Conservation (phyloP, 2,888 invertebrate genomes). For the Ichneumon xanthorius region DNA sequence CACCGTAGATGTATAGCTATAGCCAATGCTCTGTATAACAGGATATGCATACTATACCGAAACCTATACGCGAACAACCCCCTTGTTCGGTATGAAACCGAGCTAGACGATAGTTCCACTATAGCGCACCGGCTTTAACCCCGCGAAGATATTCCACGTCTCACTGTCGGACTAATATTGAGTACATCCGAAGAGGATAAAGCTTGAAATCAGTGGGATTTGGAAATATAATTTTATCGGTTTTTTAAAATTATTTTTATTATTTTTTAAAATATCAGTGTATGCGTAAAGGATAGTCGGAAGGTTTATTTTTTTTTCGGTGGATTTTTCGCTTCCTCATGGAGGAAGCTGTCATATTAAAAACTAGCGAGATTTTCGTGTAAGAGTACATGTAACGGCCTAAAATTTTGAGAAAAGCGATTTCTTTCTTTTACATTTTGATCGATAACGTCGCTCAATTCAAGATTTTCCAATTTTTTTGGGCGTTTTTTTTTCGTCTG, state of each 20-base stretch:
- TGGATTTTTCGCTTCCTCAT: too few species aligned
- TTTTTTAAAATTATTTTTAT: background rate
- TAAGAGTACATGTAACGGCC: too few species aligned
- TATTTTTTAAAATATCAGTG: background rate
- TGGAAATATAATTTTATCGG: background rate
- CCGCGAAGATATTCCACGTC: conserved; percentile 9
- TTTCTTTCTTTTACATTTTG: too few species aligned
- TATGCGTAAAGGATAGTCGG: background rate
- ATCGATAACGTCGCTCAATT: too few species aligned
- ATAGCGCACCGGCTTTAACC: conserved; percentile 2
- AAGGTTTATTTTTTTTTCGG: background rate
- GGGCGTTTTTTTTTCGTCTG: too few species aligned
- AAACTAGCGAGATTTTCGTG: too few species aligned
- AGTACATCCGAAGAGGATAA: background rate
- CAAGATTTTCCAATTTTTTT: too few species aligned
- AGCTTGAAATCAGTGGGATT: background rate
- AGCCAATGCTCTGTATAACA: background rate
- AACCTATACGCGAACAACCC: conserved; percentile 12
- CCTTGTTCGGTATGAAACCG: background rate
- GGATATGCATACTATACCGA: conserved; percentile 19
- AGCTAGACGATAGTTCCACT: conserved; percentile 12
- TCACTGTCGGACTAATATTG: conserved; percentile 2
- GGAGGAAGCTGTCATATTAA: too few species aligned
- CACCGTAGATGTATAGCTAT: background rate
- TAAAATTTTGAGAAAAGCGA: too few species aligned